Percentiles rank a stretch among this genome's conserved stretches.
Conservation (phyloP, 1,140 invertebrate genomes). For the Pogonus chalceus region DNA sequence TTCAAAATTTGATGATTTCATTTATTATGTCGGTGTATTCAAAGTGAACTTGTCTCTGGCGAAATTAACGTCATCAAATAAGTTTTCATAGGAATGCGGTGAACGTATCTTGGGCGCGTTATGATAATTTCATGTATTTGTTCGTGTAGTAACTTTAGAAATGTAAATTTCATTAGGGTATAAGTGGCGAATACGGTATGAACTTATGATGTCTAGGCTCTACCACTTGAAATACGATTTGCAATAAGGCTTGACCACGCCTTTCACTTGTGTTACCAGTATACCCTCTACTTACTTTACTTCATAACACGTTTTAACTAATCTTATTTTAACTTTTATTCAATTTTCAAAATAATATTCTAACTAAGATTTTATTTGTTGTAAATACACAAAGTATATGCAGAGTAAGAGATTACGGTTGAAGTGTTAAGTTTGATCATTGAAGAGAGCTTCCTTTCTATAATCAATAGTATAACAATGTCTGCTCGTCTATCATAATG, state of each 20-base stretch:
- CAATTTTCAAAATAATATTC: too few relatives aligned
- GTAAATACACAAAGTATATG: too few relatives aligned
- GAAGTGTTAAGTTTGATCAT: too few relatives aligned
- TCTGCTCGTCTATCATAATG: background rate
- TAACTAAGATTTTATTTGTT: too few relatives aligned
- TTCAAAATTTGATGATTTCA: too few relatives aligned
- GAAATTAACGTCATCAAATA: background rate
- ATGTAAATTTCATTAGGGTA: background rate
- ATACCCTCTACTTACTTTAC: background rate
- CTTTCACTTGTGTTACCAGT: background rate
- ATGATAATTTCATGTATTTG: conserved; percentile 5
- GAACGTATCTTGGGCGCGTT: background rate
- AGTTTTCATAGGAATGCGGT: background rate
- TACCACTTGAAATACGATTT: background rate
- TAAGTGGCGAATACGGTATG: background rate
- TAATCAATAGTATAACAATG: too few relatives aligned
- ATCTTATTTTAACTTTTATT: too few relatives aligned
- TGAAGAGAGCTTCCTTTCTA: background rate
- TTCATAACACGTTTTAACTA: too few relatives aligned
- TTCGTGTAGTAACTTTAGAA: background rate
- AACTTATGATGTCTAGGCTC: background rate
- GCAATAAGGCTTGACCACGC: background rate
- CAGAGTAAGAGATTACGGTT: too few relatives aligned
- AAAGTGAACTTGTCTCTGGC: background rate
- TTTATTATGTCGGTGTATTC: background rate